Evolutionary conservation across 2,888 invertebrate species (phyloP).

Genomic region (Koerneria pararmatus): DNA sequence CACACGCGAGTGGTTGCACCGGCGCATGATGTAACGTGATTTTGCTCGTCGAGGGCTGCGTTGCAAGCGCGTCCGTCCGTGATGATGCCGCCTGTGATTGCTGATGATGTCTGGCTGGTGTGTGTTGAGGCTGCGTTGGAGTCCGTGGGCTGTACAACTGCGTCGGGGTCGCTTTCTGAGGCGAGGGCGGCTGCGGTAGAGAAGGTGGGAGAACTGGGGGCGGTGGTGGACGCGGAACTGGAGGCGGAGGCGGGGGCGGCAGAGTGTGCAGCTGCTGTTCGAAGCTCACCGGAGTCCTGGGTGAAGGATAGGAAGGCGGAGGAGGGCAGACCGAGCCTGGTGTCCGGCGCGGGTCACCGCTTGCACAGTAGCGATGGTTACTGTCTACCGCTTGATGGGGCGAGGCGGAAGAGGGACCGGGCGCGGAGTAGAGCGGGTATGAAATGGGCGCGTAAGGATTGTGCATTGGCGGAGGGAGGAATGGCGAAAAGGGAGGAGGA

Average conservation of each 20-base stretch:
- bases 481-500: not conserved
- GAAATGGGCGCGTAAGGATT: not conserved
- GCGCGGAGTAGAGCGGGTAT: not conserved
- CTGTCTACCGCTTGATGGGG: not conserved
- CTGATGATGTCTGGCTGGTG: not conserved
- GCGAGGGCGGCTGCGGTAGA: conserved; percentile 9
- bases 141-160: not conserved
- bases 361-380: not conserved
- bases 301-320: conserved; percentile 5
- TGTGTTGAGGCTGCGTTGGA: conserved; percentile 3
- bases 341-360: not conserved
- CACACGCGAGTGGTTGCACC: conserved; percentile 16
- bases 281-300: conserved; percentile 3
- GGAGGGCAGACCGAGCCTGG: not conserved
- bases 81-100: not conserved
- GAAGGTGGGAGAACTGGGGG: not conserved
- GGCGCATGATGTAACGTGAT: not conserved
- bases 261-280: not conserved
- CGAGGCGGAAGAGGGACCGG: not conserved
- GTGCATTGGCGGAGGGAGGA: not conserved
- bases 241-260: not conserved
- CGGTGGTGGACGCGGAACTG: not conserved
- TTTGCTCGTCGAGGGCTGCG: not conserved
- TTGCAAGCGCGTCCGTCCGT: not conserved
- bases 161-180: not conserved